Percentiles rank a stretch among this genome's conserved stretches.
Conservation (phyloP, 2,797 vertebrate genomes). For the Fistularia tabacaria region DNA sequence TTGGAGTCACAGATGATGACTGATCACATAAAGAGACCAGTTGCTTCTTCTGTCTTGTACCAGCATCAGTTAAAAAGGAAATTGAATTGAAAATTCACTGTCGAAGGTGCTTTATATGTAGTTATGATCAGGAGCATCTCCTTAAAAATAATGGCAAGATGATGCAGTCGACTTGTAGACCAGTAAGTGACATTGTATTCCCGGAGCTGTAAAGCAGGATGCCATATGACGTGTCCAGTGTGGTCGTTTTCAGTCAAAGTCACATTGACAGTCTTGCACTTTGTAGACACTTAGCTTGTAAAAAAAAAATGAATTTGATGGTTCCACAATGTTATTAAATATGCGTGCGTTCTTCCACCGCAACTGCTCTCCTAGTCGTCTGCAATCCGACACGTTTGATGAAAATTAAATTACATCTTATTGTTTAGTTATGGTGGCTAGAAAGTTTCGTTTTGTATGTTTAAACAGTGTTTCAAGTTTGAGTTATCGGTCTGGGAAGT, state of each 20-base stretch:
- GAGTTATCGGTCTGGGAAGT: no score
- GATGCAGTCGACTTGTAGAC: conserved; percentile 12
- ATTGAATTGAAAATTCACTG: conserved; percentile 13
- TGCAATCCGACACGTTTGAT: no score
- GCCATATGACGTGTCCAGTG: conserved; percentile 4
- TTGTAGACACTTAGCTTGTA: no score
- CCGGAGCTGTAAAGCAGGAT: conserved; percentile 11
- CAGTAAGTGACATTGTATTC: conserved; percentile 13
- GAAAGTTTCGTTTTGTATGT: no score
- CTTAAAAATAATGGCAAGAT: conserved; percentile 16
- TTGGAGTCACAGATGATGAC: conserved; percentile 36
- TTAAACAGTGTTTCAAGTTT: no score
- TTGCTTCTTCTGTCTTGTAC: conserved; percentile 11
- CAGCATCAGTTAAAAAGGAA: conserved; percentile 19
- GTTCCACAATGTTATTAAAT: no score
- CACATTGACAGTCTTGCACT: conserved; percentile 1
- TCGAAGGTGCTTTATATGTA: conserved; percentile 16
- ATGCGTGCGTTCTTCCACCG: no score
- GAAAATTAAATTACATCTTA: no score
- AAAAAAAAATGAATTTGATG: no score
- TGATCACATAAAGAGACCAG: conserved; percentile 19
- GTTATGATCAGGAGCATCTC: conserved; percentile 14
- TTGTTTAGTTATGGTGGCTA: no score
- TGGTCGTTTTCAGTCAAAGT: conserved; percentile 18
- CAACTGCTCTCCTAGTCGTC: no score